Conservation (phyloP, 2,797 vertebrate genomes). For the Myotis pilosus region DNA sequence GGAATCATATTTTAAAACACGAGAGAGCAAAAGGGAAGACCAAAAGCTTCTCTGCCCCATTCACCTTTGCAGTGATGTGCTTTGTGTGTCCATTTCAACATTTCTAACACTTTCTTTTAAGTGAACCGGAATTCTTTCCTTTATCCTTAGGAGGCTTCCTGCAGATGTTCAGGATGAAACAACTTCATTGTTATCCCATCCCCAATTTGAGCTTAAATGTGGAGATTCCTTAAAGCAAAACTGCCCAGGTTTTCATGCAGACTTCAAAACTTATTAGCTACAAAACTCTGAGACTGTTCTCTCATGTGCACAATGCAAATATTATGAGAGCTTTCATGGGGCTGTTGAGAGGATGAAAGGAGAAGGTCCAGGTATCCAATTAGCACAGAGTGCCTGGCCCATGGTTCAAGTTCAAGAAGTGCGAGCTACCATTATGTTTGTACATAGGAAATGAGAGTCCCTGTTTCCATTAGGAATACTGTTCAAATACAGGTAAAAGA, state of each 20-base stretch:
- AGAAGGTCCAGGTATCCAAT: not conserved
- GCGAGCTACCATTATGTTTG: not conserved
- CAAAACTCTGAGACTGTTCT: not conserved
- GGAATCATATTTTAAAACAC: conserved; percentile 61
- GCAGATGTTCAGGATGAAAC: conserved; percentile 53
- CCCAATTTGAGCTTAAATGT: conserved; percentile 44
- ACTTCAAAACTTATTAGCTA: not conserved
- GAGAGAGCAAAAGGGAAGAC: conserved; percentile 61
- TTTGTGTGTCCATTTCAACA: conserved; percentile 63
- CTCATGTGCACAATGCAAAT: not conserved
- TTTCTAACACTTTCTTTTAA: conserved; percentile 63
- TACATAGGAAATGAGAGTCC: not conserved
- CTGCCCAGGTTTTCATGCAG: not conserved
- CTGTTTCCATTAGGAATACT: not conserved
- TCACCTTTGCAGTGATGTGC: conserved; percentile 62
- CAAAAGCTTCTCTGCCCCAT: conserved; percentile 24
- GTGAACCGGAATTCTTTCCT: conserved; percentile 50
- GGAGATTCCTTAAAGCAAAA: conserved; percentile 12
- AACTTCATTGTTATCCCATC: conserved; percentile 59
- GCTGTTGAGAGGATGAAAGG: not conserved
- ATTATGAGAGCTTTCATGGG: not conserved
- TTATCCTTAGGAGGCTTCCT: conserved; percentile 53
- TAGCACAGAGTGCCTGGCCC: not conserved
- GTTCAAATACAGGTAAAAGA: not conserved
- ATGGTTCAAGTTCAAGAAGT: not conserved